phyloP scores from a whole-genome alignment of 2,888 invertebrate genomes.

The Eilema sororculum region DNA sequence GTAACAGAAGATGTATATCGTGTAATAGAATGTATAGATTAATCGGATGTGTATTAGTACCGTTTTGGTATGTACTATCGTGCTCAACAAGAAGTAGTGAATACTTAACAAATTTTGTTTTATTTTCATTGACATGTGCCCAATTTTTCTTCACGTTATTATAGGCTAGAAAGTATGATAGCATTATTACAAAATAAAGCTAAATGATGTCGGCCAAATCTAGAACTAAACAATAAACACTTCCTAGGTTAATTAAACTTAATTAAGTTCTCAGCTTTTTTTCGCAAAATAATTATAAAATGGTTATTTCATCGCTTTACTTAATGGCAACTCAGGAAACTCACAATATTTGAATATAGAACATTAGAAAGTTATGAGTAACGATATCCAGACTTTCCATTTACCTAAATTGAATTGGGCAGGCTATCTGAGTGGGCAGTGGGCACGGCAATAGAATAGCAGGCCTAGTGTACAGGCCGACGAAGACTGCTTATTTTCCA shows the following conservation, averaged over 20 bases:
- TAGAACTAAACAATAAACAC: conserved; percentile 7
- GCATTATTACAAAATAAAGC: conserved; percentile 25
- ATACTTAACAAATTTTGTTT: conserved; percentile 62
- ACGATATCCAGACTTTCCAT: no score
- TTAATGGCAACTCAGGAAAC: background rate
- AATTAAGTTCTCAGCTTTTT: background rate
- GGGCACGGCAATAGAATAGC: no score
- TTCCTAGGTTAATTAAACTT: conserved; percentile 21
- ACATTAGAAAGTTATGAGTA: background rate
- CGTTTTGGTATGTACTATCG: conserved; percentile 61
- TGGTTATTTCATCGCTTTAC: background rate
- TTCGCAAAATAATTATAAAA: background rate
- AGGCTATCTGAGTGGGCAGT: no score
- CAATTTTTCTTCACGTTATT: conserved; percentile 57
- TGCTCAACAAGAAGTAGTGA: conserved; percentile 37
- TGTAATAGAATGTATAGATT: conserved; percentile 27
- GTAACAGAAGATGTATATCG: conserved; percentile 50
- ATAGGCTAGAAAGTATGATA: conserved; percentile 45
- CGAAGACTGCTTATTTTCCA: no score
- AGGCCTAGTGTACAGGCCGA: no score
- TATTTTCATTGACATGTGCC: conserved; percentile 66
- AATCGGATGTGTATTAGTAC: conserved; percentile 38
- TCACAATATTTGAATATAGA: background rate
- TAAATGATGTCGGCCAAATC: background rate
- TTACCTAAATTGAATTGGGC: no score